A percentile compares a stretch with the other conserved stretches of the same genome.
Evolutionary conservation across 2,888 invertebrate genomes (phyloP).

Genomic region (Cephus pygmeus): DNA sequence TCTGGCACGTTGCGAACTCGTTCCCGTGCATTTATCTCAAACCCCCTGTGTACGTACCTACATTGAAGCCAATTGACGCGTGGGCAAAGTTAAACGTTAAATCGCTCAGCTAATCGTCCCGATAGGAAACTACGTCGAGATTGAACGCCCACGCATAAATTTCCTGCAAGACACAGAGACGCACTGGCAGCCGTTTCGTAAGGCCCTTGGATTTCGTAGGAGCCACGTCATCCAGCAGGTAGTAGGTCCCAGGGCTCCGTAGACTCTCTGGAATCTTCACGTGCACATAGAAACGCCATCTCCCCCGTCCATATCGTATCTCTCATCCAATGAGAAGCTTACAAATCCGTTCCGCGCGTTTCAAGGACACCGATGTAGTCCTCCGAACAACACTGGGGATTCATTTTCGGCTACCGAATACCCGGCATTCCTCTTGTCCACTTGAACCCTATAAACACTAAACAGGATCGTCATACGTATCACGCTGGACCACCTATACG

Average conservation of each 20-base stretch:
- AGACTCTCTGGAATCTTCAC: conserved; percentile 38
- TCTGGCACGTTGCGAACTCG: background rate
- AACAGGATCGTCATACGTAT: background rate
- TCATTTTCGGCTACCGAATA: conserved; percentile 7
- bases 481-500: background rate
- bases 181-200: background rate
- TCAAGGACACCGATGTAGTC: background rate
- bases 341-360: conserved; percentile 10
- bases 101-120: conserved; percentile 48
- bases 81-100: conserved; percentile 53
- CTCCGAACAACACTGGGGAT: conserved; percentile 4
- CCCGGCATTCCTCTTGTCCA: background rate
- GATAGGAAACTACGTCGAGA: conserved; percentile 38
- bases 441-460: background rate
- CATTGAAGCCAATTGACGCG: conserved; percentile 43
- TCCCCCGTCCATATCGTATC: background rate
- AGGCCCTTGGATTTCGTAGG: conserved; percentile 5
- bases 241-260: conserved; percentile 33
- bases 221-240: conserved; percentile 40
- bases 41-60: background rate
- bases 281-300: conserved; percentile 2
- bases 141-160: conserved; percentile 41
- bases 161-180: background rate
- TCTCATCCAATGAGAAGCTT: background rate
- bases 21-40: conserved; percentile 18